Conservation (phyloP, 2,888 invertebrate species). For the Himalopsyche anomala region DNA sequence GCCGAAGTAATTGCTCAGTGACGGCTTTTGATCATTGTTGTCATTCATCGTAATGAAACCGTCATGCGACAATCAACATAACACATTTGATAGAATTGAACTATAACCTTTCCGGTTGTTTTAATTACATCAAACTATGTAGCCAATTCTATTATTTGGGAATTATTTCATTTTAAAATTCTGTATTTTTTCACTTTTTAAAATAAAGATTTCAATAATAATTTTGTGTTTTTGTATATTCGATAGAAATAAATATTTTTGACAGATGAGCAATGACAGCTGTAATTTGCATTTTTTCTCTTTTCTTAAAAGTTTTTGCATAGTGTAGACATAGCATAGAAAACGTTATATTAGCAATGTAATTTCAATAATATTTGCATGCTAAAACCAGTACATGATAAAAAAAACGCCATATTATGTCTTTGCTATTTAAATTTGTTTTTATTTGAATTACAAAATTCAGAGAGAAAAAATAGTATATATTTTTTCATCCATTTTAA, state of each 20-base stretch:
- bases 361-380: too few species aligned
- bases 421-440: too few species aligned
- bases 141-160: neutral
- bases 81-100: slow-evolving; percentile 54
- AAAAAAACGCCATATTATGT: too few species aligned
- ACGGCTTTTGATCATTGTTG: slow-evolving; percentile 72
- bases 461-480: too few species aligned
- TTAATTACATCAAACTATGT: neutral
- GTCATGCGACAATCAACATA: slow-evolving; percentile 55
- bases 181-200: neutral
- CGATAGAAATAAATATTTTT: neutral
- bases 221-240: neutral
- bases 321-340: neutral
- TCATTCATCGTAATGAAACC: slow-evolving; percentile 60
- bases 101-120: slow-evolving; percentile 48
- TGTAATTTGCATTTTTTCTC: neutral
- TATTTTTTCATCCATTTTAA: too few species aligned
- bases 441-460: too few species aligned
- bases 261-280: neutral
- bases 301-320: neutral
- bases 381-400: too few species aligned
- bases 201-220: neutral
- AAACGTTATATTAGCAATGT: too few species aligned
- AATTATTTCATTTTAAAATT: neutral
- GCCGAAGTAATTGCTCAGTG: slow-evolving; percentile 78